Evolutionary conservation across 2,797 vertebrate genomes (phyloP).

Genomic region (Tolypeutes matacus): DNA sequence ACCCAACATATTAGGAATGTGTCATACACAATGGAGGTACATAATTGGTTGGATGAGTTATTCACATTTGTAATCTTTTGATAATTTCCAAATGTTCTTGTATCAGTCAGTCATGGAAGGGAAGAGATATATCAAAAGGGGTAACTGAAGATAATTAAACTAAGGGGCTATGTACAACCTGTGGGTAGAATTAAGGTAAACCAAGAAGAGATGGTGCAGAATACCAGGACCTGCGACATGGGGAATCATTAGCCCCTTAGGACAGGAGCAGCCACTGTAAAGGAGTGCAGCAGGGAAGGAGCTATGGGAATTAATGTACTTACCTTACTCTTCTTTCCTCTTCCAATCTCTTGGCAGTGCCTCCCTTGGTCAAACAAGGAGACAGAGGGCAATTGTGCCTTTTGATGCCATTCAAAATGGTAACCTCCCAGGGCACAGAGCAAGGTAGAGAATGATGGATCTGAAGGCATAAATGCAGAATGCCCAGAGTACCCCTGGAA

Average conservation of each 20-base stretch:
- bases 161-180: background rate
- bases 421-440: background rate
- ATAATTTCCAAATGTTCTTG: background rate
- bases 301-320: background rate
- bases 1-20: background rate
- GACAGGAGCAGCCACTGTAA: background rate
- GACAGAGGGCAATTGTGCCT: background rate
- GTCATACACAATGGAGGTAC: background rate
- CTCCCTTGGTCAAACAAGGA: background rate
- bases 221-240: fast-evolving
- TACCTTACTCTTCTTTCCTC: background rate
- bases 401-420: background rate
- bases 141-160: background rate
- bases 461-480: background rate
- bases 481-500: background rate
- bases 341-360: background rate
- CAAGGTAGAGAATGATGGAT: background rate
- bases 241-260: background rate
- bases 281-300: background rate
- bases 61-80: background rate
- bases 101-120: background rate
- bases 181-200: background rate
- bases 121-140: background rate
- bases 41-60: background rate
- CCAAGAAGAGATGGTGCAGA: background rate